Conservation (phyloP, 2,888 invertebrate genomes). For the Chydorus sphaericus region DNA sequence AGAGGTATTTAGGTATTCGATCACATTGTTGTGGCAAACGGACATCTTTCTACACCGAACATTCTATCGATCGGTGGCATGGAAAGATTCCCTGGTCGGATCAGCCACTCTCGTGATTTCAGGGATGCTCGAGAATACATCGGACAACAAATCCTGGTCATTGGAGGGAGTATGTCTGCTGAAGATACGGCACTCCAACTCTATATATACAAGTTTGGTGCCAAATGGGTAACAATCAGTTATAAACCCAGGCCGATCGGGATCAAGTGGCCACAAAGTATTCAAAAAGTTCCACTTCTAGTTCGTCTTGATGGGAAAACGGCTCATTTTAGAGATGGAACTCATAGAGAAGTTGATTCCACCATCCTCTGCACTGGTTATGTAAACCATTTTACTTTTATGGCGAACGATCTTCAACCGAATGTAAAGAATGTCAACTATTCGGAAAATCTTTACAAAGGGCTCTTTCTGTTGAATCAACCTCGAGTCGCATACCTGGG, state of each 20-base stretch:
- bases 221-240: neutral
- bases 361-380: slow-evolving; percentile 1
- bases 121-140: neutral
- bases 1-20: too few species aligned
- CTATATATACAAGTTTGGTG: neutral
- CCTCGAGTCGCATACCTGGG: neutral
- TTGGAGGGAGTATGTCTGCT: neutral
- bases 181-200: neutral
- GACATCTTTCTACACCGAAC: neutral
- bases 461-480: neutral
- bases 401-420: neutral
- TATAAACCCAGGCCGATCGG: neutral
- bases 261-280: neutral
- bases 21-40: neutral
- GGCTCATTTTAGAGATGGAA: neutral
- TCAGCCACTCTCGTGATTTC: neutral
- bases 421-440: neutral
- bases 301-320: neutral
- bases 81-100: neutral
- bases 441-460: neutral
- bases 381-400: neutral
- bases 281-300: neutral
- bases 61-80: neutral
- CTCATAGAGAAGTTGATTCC: neutral
- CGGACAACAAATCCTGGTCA: neutral